Conservation (phyloP, 1,140 invertebrate species). For the Akabosia matsudoensis region DNA sequence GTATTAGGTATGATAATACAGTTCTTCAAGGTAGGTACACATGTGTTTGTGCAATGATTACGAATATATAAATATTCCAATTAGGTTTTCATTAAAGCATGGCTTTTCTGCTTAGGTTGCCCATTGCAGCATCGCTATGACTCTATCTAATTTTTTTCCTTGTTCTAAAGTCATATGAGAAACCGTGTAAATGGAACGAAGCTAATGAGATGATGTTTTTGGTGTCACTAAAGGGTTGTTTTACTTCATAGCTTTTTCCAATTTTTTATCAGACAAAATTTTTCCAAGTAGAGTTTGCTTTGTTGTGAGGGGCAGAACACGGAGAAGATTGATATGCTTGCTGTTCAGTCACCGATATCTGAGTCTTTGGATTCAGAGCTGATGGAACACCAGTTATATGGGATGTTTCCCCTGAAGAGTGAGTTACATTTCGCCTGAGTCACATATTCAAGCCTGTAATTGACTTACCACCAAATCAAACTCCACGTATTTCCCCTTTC, state of each 20-base stretch:
- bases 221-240: conserved; percentile 11
- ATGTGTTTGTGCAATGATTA: too few species aligned
- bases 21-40: too few species aligned
- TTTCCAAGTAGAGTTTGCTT: neutral
- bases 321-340: neutral
- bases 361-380: conserved; percentile 7
- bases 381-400: neutral
- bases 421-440: neutral
- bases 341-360: neutral
- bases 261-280: neutral
- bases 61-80: too few species aligned
- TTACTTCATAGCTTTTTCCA: neutral
- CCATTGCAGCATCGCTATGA: too few species aligned
- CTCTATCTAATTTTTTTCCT: too few species aligned
- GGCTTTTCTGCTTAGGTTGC: too few species aligned
- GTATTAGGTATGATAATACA: too few species aligned
- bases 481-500: neutral
- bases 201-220: conserved; percentile 21
- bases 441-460: neutral
- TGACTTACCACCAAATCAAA: neutral
- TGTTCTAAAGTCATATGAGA: neutral
- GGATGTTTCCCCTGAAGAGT: neutral
- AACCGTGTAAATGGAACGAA: neutral
- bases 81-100: too few species aligned
- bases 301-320: neutral